These are phyloP conservation scores for Stenurella melanura DNA, from an alignment of 2,888 invertebrate genomes.

Conservation along the genomic window DNA sequence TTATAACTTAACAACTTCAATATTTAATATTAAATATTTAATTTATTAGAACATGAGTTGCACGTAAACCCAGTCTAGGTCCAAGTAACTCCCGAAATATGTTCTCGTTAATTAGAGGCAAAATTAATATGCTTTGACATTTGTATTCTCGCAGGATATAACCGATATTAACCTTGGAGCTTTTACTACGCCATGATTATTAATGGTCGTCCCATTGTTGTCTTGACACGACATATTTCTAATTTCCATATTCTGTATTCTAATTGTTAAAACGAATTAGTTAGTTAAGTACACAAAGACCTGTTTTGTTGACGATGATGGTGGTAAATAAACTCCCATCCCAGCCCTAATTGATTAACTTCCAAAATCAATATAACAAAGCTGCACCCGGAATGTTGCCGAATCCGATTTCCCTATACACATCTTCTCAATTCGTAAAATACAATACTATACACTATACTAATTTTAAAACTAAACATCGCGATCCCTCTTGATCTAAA, in stretches of 20 bases:
- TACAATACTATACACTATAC: too few species aligned
- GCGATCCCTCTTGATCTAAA: too few species aligned
- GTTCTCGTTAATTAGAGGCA: neutral
- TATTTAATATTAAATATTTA: too few species aligned
- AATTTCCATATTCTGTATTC: slow-evolving; percentile 7
- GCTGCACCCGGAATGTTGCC: neutral
- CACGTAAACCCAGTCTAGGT: too few species aligned
- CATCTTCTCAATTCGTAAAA: neutral
- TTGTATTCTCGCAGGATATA: slow-evolving; percentile 1
- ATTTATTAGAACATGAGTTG: too few species aligned
- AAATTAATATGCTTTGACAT: neutral
- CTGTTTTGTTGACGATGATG: neutral
- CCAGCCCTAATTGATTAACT: neutral
- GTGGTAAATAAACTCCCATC: neutral
- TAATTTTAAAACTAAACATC: too few species aligned
- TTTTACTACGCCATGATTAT: neutral
- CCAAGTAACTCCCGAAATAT: too few species aligned
- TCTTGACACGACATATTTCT: slow-evolving; percentile 1
- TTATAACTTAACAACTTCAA: too few species aligned
- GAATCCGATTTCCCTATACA: neutral
- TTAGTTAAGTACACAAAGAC: slow-evolving; percentile 2
- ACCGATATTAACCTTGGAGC: slow-evolving; percentile 7
- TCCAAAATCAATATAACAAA: neutral
- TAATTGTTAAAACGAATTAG: slow-evolving; percentile 3
- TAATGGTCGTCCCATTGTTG: neutral